Conservation (phyloP, 2,888 invertebrate species). For the Cheilosia vulpina region DNA sequence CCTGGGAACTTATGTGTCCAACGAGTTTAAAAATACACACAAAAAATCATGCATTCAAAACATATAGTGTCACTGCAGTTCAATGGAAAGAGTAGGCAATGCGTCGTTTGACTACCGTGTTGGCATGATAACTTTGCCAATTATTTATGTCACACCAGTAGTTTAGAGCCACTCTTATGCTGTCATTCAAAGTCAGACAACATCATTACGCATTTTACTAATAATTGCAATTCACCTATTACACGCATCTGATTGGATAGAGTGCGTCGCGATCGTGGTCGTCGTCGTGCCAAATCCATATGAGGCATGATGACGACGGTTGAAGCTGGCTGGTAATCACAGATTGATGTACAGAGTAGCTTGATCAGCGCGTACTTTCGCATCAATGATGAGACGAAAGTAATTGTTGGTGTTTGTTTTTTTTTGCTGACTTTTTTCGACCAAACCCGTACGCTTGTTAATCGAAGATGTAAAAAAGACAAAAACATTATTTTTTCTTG, state of each 20-base stretch:
- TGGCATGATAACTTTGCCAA: conserved; percentile 42
- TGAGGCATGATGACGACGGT: conserved; percentile 14
- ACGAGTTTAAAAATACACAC: neutral
- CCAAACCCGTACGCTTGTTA: conserved; percentile 25
- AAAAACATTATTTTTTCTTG: conserved; percentile 2
- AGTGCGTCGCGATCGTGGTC: conserved; percentile 23
- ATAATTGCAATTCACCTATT: conserved; percentile 41
- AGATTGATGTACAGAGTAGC: neutral
- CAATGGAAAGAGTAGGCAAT: conserved; percentile 30
- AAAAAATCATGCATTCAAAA: conserved; percentile 54
- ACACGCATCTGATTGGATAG: conserved; percentile 45
- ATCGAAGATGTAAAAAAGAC: conserved; percentile 25
- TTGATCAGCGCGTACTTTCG: conserved; percentile 29
- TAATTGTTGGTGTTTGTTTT: conserved; percentile 33
- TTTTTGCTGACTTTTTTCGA: conserved; percentile 1
- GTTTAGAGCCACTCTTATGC: conserved; percentile 13
- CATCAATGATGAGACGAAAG: conserved; percentile 51
- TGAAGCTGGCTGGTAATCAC: conserved; percentile 18
- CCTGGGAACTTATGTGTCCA: conserved; percentile 41
- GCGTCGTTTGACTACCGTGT: conserved; percentile 46
- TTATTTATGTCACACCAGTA: conserved; percentile 60
- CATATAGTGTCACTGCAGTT: conserved; percentile 40
- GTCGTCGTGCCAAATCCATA: conserved; percentile 34
- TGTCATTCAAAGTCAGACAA: conserved; percentile 47
- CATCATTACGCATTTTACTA: conserved; percentile 58